Evolutionary conservation across 2,113 vertebrate species (phyloP), one percentile per base, ranked within the genome.

Genomic region (Plecturocebus donacophilus): DNA sequence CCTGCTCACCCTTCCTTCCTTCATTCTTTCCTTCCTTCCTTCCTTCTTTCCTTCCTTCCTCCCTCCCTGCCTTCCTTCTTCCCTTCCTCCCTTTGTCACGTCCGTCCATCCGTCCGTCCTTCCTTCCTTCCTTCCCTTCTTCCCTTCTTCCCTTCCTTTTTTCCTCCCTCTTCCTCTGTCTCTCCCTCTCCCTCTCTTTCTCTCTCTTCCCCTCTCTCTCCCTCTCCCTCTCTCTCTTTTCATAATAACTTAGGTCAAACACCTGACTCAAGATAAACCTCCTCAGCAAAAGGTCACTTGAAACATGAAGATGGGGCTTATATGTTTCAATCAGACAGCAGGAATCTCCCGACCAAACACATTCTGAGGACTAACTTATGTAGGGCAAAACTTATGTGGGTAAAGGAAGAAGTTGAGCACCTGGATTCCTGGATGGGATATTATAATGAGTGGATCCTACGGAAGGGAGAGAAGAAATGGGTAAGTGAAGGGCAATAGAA

Each of bases 61-160:
- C 0, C 17, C 1, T 38, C 1, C 56, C 21, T 54, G 10, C 32
- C 2, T 68, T 1, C 8, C 20, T 11, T 10, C 14, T 6, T 32
- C 0, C 42, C 14, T 32, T 23, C 1, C 25, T 27, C 8, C 20
- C 2, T 25, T 6, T 6, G 8, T 2, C 9, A n/a, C n/a, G n/a
- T n/a, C n/a, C n/a, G n/a, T n/a, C n/a, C n/a, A n/a, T n/a, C n/a
- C 11, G 4, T 1, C 14, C 5, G 4, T 17, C 6, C 11, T 6
- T 2, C n/a, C 13, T 14, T 1, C 40, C 0, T 27, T 4, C 66
- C 8, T 42, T 2, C 19, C 19, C 23, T 38, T 47, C 5, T 52
- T 13, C 11, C 9, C 11, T 6, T 2, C 45, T 8, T 20, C 1
- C 54, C 0, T 27, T 4, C 75, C 11, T 42, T 2, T 14, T 17